Evolutionary conservation across 2,888 invertebrate genomes (phyloP), one percentile per base, ranked within the genome.

Genomic region (Heteropelma amictum): DNA sequence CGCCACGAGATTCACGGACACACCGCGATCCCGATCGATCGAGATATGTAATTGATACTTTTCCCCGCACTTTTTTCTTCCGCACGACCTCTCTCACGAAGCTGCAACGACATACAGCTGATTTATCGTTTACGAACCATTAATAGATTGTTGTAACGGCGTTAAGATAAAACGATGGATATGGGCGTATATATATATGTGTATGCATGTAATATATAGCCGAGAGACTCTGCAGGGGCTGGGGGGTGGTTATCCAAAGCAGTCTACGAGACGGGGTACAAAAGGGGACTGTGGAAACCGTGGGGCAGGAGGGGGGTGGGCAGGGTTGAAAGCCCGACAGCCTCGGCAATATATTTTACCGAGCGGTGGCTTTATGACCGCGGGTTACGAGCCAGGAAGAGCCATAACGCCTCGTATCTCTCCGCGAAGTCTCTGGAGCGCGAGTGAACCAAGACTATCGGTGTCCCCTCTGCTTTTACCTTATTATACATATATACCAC

Each of bases 321-420:
- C n/a, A n/a, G 54, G 65, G 70, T 56, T 67, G 80, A 79, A 74
- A 71, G 58, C 78, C 77, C 80, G 81, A 83, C 79, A 84, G 80
- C 82, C 70, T 49, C 81, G 81, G 83, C 82, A 82, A 87, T 88
- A n/a, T n/a, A 88, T 88, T 87, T 88, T 83, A 87, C 79, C 83
- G 81, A 80, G 84, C 83, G 85, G 87, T 88, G 85, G 87, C 87
- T 88, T 88, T 88, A 88, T 88, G 87, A 86, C 85, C 86, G 81
- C 82, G 84, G 86, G 87, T 87, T 88, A 87, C 86, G 87, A 87
- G 87, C 84, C 86, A 87, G 88, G 86, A 88, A 87, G 86, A 87
- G 84, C 87, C 86, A 87, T 88, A 88, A 88, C 85, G 85, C 82
- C 81, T 82, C 81, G 83, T 85, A 86, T 85, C 84, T 84, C 77